phyloP scores from a whole-genome alignment of 2,113 vertebrate genomes.

The Lophius piscatorius region DNA sequence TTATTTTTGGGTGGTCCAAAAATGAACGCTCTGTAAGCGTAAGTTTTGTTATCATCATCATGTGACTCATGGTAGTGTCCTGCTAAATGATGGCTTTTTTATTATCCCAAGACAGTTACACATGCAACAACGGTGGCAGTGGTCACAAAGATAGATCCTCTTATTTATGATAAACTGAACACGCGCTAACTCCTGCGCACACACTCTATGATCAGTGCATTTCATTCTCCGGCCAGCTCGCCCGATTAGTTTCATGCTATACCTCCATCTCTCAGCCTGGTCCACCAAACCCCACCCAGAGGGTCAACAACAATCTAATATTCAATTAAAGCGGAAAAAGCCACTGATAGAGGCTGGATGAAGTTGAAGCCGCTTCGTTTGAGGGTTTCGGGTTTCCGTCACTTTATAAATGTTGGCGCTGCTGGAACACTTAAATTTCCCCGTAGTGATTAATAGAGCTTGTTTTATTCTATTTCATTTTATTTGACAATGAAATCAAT shows the following conservation, averaged over 20 bases:
- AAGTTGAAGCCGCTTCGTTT: conserved; percentile 55
- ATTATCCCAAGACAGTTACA: conserved; percentile 28
- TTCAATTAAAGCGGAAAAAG: conserved; percentile 72
- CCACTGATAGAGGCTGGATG: conserved; percentile 48
- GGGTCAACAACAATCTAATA: conserved; percentile 75
- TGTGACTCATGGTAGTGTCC: too few relatives aligned
- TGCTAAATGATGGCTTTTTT: too few relatives aligned
- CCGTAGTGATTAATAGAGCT: too few relatives aligned
- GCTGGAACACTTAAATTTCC: too few relatives aligned
- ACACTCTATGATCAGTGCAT: conserved; percentile 37
- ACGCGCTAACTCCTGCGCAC: conserved; percentile 7
- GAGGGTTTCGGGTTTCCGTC: too few relatives aligned
- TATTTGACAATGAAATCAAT: too few relatives aligned
- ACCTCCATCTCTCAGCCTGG: conserved; percentile 14
- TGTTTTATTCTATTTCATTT: too few relatives aligned
- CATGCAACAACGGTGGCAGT: conserved; percentile 17
- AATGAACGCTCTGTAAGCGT: too few relatives aligned
- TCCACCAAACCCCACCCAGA: conserved; percentile 48
- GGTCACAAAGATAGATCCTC: conserved; percentile 40
- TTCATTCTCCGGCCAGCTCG: conserved; percentile 24
- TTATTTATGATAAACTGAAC: conserved; percentile 24
- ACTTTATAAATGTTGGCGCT: too few relatives aligned
- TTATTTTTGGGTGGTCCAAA: too few relatives aligned
- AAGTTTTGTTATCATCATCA: too few relatives aligned
- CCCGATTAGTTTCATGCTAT: conserved; percentile 28